phyloP scores from a whole-genome alignment of 2,888 invertebrate species.

The Selenia dentaria region DNA sequence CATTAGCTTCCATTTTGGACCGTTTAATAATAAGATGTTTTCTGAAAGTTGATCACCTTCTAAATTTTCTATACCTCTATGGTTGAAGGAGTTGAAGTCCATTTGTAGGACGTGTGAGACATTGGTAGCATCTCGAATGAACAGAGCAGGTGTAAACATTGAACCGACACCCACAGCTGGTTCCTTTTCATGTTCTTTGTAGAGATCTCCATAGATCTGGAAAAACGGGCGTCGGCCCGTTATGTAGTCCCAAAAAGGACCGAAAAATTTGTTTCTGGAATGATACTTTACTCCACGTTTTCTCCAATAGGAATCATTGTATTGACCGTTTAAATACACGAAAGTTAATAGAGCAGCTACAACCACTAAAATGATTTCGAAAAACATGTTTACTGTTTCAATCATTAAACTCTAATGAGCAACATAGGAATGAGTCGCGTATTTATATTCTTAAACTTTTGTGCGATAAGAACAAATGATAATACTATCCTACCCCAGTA shows the following conservation, averaged over 20 bases:
- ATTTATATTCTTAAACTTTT: too few relatives aligned
- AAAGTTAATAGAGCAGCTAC: constrained; percentile 1
- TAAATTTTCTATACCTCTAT: constrained; percentile 44
- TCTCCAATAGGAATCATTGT: constrained; percentile 58
- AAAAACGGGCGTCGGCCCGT: constrained; percentile 45
- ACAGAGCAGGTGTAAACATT: constrained; percentile 39
- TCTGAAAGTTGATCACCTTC: constrained; percentile 47
- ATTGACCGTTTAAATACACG: constrained; percentile 41
- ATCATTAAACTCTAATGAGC: too few relatives aligned
- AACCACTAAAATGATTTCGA: constrained; percentile 11
- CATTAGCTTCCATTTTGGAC: constrained; percentile 57
- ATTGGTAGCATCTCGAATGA: constrained; percentile 48
- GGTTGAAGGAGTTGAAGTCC: constrained; percentile 52
- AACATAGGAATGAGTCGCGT: too few relatives aligned
- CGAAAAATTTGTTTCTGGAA: constrained; percentile 43
- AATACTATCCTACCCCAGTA: too few relatives aligned
- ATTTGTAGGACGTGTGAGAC: constrained; percentile 47
- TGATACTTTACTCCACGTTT: constrained; percentile 55
- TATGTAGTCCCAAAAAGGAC: constrained; percentile 50
- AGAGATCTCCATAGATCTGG: constrained; percentile 48
- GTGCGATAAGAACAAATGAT: too few relatives aligned
- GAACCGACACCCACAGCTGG: constrained; percentile 54
- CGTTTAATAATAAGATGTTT: constrained; percentile 49
- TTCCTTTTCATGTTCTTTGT: constrained; percentile 47
- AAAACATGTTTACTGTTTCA: too few relatives aligned